Percentiles rank a stretch among this genome's conserved stretches.
These are phyloP conservation scores for Microcebus jonahi DNA, from an alignment of 2,113 vertebrate species.

Conservation along the genomic window DNA sequence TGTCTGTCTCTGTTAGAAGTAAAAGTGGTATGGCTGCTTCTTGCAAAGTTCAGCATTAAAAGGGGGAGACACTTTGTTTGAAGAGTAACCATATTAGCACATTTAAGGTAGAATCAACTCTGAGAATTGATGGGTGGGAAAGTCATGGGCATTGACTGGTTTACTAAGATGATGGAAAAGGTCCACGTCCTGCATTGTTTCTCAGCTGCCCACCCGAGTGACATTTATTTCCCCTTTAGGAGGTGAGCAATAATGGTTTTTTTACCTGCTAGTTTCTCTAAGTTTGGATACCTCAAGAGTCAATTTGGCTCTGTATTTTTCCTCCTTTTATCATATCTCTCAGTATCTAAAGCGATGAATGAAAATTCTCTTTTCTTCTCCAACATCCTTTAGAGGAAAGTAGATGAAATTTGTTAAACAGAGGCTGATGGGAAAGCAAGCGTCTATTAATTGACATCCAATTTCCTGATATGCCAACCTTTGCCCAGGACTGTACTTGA, in stretches of 20 bases:
- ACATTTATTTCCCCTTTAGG: not conserved
- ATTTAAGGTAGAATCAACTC: not conserved
- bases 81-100: not conserved
- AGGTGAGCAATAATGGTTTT: conserved; percentile 28
- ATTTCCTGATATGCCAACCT: conserved; percentile 19
- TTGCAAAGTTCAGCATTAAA: not conserved
- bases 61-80: not conserved
- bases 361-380: not conserved
- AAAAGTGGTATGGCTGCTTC: not conserved
- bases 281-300: not conserved
- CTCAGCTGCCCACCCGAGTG: not conserved
- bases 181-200: not conserved
- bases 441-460: conserved; percentile 31
- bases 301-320: not conserved
- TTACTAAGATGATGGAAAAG: not conserved
- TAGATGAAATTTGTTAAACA: conserved; percentile 51
- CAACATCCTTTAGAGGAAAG: not conserved
- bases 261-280: conserved; percentile 43
- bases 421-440: not conserved
- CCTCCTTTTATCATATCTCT: conserved; percentile 36
- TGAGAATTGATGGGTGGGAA: not conserved
- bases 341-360: not conserved
- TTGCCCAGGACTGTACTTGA: not conserved
- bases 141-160: not conserved
- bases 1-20: too few relatives aligned